These are phyloP conservation scores for Tetraodon nigroviridis DNA, from an alignment of 2,113 vertebrate genomes.

Conservation along the genomic window DNA sequence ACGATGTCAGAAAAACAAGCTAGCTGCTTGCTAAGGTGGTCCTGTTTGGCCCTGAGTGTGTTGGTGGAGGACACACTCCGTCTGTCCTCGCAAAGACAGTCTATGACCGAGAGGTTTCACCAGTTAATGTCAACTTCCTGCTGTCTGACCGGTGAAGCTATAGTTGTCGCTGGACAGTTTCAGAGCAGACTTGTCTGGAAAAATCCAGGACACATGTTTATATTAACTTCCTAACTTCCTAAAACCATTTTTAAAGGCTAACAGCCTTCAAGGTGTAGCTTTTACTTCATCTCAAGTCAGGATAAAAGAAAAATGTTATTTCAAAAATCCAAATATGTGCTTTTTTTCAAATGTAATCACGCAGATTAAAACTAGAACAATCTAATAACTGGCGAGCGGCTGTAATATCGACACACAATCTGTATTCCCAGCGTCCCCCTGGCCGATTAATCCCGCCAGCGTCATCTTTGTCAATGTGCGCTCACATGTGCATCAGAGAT, in stretches of 20 bases:
- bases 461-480: conserved; percentile 3
- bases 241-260: too few species aligned
- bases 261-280: too few species aligned
- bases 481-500: not conserved
- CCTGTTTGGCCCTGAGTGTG: conserved; percentile 32
- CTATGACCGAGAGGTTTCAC: conserved; percentile 27
- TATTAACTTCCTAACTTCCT: too few species aligned
- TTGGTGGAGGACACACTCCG: conserved; percentile 30
- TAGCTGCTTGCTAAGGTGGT: not conserved
- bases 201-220: not conserved
- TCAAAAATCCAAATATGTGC: too few species aligned
- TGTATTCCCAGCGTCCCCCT: too few species aligned
- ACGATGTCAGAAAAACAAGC: too few species aligned
- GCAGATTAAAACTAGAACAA: too few species aligned
- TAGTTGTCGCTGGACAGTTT: conserved; percentile 26
- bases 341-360: too few species aligned
- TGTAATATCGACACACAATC: not conserved
- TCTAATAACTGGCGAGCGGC: too few species aligned
- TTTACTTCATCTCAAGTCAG: too few species aligned
- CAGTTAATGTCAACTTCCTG: conserved; percentile 17
- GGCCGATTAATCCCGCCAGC: not conserved
- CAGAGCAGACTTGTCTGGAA: not conserved
- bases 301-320: too few species aligned
- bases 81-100: too few species aligned
- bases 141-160: conserved; percentile 16